Base-by-base conservation (phyloP, 2,797 vertebrate genomes). In the Sebastes taczanowskii region DNA sequence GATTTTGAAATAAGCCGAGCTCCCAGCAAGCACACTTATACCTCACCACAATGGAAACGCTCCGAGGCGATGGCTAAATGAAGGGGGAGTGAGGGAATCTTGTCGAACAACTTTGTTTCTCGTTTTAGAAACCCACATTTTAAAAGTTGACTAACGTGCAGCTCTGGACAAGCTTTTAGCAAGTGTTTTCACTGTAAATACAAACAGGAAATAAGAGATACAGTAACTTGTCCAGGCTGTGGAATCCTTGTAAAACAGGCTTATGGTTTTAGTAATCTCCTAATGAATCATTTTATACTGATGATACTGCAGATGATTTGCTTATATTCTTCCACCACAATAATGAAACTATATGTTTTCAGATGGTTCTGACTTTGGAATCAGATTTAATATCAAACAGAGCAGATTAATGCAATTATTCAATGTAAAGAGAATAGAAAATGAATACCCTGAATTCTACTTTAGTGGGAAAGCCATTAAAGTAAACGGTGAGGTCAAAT, bases 1-100 rank as follows among this genome's bases (percentile, higher is more conserved):
- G 91, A 88, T 93, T 92, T 89, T 83, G 58, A 92, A 90, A 91
- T 84, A 86, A 90, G 90, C 87, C 23, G 58, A 80, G 80, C 84
- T 86, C 73, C 58, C 59, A 67, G 86, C 78, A 73, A 84, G 76
- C 77, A 22, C 81, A 66, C 81, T 78, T 74, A 65, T 55, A 83
- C 76, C 72, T 86, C 68, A 10, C 55, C 52, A 20, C 71, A 38
- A 38, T 73, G 53, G 65, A 79, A 72, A 69, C 14, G 76, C 81
- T 84, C 69, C 30, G 6, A 71, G 82, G 80, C 32, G 14, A 77
- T 5, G 22, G 71, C 22, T 23, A 66, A 76, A 55, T 38, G 34
- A 53, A 27, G n/a, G 68, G n/a, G 52, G 59, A 22, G 11, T 7
- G 42, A 0, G 3, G 70, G 59, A 6, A 16, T 7, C 53, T 64